A percentile compares a stretch with the other conserved stretches of the same genome.
These are phyloP conservation scores for Sebastes glaucus DNA, from an alignment of 2,797 vertebrate species.

Conservation along the genomic window DNA sequence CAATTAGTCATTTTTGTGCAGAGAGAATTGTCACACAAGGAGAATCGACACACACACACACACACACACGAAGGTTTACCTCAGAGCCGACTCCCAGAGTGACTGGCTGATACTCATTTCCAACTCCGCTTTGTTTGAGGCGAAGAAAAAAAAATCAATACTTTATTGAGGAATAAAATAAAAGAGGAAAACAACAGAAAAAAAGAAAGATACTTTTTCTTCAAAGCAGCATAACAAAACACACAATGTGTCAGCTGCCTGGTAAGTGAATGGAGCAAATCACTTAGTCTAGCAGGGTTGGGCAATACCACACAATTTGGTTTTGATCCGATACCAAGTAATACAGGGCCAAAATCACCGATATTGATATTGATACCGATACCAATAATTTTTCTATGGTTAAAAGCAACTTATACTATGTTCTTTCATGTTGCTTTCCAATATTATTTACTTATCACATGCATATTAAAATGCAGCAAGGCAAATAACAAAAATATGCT, in stretches of 20 bases:
- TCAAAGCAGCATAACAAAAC: neutral
- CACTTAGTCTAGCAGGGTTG: too few species aligned
- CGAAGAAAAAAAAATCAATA: conserved; percentile 32
- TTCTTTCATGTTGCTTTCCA: too few species aligned
- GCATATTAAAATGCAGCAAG: too few species aligned
- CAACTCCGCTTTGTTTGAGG: conserved; percentile 14
- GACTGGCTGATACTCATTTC: conserved; percentile 16
- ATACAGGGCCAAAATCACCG: too few species aligned
- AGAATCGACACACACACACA: neutral
- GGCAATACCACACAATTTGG: too few species aligned
- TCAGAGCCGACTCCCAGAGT: conserved; percentile 6
- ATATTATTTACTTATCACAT: too few species aligned
- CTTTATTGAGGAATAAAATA: conserved; percentile 20
- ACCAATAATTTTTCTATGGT: too few species aligned
- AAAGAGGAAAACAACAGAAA: conserved; percentile 2
- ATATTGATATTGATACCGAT: too few species aligned
- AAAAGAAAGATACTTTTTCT: conserved; percentile 12
- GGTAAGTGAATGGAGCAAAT: neutral
- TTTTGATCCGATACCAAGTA: too few species aligned
- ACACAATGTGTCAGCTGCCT: neutral
- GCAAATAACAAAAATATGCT: too few species aligned
- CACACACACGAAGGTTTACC: conserved; percentile 1
- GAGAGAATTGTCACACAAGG: neutral
- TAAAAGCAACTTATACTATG: too few species aligned
- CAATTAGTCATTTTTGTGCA: neutral